Base-by-base conservation (phyloP, 1,140 invertebrate species). In the Teleogryllus occipitalis region DNA sequence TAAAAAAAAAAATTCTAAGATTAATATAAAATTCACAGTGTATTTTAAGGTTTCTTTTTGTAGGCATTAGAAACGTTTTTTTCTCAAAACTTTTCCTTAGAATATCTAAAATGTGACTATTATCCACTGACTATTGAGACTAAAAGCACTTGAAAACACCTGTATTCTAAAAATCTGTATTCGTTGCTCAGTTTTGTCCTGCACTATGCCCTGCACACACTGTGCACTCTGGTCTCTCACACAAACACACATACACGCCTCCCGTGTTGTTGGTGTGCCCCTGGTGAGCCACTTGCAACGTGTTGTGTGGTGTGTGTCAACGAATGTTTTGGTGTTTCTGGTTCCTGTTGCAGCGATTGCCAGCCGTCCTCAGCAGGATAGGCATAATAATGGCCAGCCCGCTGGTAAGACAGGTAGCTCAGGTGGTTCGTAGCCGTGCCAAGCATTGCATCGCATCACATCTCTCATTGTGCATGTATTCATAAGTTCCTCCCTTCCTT, bases 311-410 rank as follows among this genome's bases (percentile, higher is more conserved):
- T 75, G 74, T 75, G 74, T 75, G 27, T 75, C 39, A 75, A 75
- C 74, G 74, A 75, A 46, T 27, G 21, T 46, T 75, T 75, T 75
- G 39, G 74, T 78, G 78, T 78, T 47, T 78, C 54, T 78, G 54
- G 48, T 22, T 80, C 75, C 88, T 90, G 88, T 95, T 94, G 87
- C 93, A 95, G 94, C 93, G 94, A 89, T 92, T 95, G 88, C 94
- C 94, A 89, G 93, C 93, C 90, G 93, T 95, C 88, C 92, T 95
- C 90, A 94, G 92, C 92, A 93, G 93, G 91, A 94, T 95, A 92
- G 94, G 94, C 91, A 93, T 95, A 89, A 94, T 95, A 90, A 93
- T 95, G 92, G 93, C 93, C 90, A 94, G 93, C 91, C 94, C 93
- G 88, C 91, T 95, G 94, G 94, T 95, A 95, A 95, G 94, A 93